Base-by-base conservation (phyloP, 2,113 vertebrate genomes). In the Geococcyx californianus region DNA sequence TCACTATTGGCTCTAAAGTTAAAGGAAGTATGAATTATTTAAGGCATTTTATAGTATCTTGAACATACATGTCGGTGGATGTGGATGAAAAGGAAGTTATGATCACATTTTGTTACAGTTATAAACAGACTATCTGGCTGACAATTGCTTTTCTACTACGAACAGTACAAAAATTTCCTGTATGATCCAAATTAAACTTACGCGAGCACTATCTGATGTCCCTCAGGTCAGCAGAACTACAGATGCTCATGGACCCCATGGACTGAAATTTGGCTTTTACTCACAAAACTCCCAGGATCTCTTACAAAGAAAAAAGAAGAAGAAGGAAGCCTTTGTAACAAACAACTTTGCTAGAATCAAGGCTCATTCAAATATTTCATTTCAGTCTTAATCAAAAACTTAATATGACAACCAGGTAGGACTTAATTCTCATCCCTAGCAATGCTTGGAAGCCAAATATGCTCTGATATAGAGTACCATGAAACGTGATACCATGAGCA, bases 311-410 rank as follows among this genome's bases (percentile, higher is more conserved):
- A 95, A 76, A 60, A 86, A n/a, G 40, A 42, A 70, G 60, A 83
- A 63, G 33, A 38, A n/a, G 42, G 38, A 79, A 51, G 31, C 47
- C 31, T 92, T 82, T 79, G 54, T 87, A 87, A 83, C 34, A 94
- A 91, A 72, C 25, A 13, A 49, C 55, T 94, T 40, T 33, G 13
- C 54, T 84, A 93, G 93, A 96, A 92, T 58, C 84, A 33, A 94
- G 45, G 72, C 55, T 66, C 38, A 44, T 84, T 92, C 59, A 80
- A 92, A 40, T 72, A 89, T 64, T 18, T 90, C 84, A 80, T 93
- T 94, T 83, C 72, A 83, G 52, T 90, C 79, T 92, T 88, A 94
- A 93, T 91, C 58, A 84, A 92, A 95, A 83, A 33, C 36, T 34
- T 90, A 90, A 93, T 44, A 52, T 73, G 36, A 49, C 52, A 69